Conservation (phyloP, 2,113 vertebrate species). For the Paramisgurnus dabryanus region DNA sequence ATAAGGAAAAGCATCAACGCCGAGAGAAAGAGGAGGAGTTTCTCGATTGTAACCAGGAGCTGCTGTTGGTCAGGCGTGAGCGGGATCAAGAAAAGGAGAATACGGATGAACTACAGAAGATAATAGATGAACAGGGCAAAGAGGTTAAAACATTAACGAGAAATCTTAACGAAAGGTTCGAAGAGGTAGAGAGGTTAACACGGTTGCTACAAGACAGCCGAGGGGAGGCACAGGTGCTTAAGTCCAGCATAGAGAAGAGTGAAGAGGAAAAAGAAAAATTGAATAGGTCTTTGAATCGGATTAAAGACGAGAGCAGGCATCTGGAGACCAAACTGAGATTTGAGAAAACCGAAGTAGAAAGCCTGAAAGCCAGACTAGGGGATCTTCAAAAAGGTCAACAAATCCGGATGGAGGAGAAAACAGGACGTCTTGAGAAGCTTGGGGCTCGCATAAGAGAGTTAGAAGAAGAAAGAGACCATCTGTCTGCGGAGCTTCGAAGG, state of each 20-base stretch:
- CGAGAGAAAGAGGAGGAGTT: conserved; percentile 53
- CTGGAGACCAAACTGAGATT: conserved; percentile 38
- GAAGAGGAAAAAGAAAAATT: conserved; percentile 27
- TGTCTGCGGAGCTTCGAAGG: conserved; percentile 9
- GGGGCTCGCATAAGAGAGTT: conserved; percentile 30
- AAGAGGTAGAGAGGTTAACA: conserved; percentile 42
- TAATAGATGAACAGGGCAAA: conserved; percentile 38
- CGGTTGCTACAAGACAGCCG: conserved; percentile 47
- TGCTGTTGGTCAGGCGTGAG: conserved; percentile 24
- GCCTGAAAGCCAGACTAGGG: conserved; percentile 35
- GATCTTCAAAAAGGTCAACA: conserved; percentile 44
- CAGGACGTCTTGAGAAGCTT: conserved; percentile 38
- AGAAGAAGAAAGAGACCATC: conserved; percentile 37
- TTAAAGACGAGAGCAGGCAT: conserved; percentile 24
- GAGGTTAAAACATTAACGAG: conserved; percentile 55
- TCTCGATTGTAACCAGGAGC: conserved; percentile 42
- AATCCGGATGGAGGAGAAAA: conserved; percentile 51
- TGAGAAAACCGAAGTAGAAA: conserved; percentile 37
- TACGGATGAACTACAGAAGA: conserved; percentile 48
- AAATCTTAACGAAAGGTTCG: conserved; percentile 22
- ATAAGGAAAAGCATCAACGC: conserved; percentile 50
- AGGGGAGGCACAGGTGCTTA: conserved; percentile 50
- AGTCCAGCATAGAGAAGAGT: background rate
- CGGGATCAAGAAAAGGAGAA: conserved; percentile 12
- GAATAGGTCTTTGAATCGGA: conserved; percentile 32